These are phyloP conservation scores for Macaria notata DNA, from an alignment of 2,888 invertebrate genomes.

Conservation along the genomic window DNA sequence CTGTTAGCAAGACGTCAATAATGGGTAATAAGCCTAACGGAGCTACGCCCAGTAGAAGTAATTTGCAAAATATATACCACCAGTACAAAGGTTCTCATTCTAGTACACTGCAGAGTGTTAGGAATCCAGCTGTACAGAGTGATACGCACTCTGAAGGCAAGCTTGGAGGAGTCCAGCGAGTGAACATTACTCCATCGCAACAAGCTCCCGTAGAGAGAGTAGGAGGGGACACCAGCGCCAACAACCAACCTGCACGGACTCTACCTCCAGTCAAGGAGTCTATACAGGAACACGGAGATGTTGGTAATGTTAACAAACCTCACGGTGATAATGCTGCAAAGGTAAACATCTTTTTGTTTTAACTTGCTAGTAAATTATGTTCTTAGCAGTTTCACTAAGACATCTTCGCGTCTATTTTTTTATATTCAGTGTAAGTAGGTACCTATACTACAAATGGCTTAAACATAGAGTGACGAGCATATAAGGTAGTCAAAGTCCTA, in stretches of 20 bases:
- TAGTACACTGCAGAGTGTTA: constrained; percentile 59
- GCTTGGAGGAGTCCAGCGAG: constrained; percentile 44
- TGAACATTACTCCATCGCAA: constrained; percentile 27
- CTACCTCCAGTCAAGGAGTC: constrained; percentile 34
- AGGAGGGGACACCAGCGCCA: constrained; percentile 58
- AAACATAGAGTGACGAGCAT: too few species aligned
- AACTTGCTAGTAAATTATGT: too few species aligned
- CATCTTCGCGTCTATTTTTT: too few species aligned
- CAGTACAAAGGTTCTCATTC: constrained; percentile 72
- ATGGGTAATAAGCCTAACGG: constrained; percentile 50
- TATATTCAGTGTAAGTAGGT: too few species aligned
- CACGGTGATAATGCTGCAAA: constrained; percentile 17
- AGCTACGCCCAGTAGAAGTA: constrained; percentile 57
- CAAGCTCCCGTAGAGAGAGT: constrained; percentile 55
- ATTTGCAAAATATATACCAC: constrained; percentile 67
- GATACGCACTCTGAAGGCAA: constrained; percentile 56
- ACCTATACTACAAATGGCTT: too few species aligned
- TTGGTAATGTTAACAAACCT: constrained; percentile 41
- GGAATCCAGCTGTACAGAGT: constrained; percentile 37
- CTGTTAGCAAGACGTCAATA: constrained; percentile 67
- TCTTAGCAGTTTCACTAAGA: too few species aligned
- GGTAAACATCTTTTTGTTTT: too few species aligned
- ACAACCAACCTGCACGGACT: constrained; percentile 38
- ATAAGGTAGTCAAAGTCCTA: not conserved
- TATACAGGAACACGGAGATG: constrained; percentile 52